phyloP scores from a whole-genome alignment of 1,140 invertebrate species.

The Drosophila sp. region DNA sequence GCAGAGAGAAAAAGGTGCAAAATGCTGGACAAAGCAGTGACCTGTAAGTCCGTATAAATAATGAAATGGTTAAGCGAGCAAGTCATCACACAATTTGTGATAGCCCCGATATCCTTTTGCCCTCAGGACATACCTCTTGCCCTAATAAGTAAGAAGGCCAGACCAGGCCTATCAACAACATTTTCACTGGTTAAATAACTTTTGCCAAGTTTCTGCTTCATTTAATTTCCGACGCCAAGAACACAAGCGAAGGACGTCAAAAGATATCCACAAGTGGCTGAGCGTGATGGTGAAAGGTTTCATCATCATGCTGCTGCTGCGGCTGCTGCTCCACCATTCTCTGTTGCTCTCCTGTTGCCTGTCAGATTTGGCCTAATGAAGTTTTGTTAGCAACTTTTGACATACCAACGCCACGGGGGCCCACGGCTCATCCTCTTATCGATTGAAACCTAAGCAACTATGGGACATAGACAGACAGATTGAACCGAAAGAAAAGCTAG shows the following conservation, averaged over 20 bases:
- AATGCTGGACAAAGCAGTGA: slow-evolving; percentile 16
- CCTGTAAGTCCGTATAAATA: slow-evolving; percentile 11
- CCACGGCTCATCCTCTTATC: slow-evolving; percentile 27
- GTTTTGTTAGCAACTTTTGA: slow-evolving; percentile 64
- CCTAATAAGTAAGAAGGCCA: slow-evolving; percentile 39
- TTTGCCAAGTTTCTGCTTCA: slow-evolving; percentile 66
- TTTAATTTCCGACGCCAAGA: slow-evolving; percentile 54
- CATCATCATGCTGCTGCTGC: slow-evolving; percentile 2
- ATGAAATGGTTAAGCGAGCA: neutral
- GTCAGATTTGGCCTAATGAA: slow-evolving; percentile 71
- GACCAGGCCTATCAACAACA: slow-evolving; percentile 44
- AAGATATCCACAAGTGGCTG: slow-evolving; percentile 72
- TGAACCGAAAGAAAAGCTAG: slow-evolving; percentile 6
- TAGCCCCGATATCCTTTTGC: neutral
- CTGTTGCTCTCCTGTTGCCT: slow-evolving; percentile 43
- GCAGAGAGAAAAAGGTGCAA: slow-evolving; percentile 24
- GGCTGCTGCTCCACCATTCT: neutral
- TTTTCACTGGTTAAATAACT: slow-evolving; percentile 54
- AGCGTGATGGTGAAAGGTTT: slow-evolving; percentile 43
- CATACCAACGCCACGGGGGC: slow-evolving; percentile 28
- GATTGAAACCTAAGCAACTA: slow-evolving; percentile 58
- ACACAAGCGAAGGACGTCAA: slow-evolving; percentile 4
- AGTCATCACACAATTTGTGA: slow-evolving; percentile 11
- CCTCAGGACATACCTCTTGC: slow-evolving; percentile 3
- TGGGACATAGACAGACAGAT: slow-evolving; percentile 12